A percentile compares a stretch with the other conserved stretches of the same genome.
Evolutionary conservation across 2,797 vertebrate genomes (phyloP).

Genomic region (Tadarida brasiliensis): DNA sequence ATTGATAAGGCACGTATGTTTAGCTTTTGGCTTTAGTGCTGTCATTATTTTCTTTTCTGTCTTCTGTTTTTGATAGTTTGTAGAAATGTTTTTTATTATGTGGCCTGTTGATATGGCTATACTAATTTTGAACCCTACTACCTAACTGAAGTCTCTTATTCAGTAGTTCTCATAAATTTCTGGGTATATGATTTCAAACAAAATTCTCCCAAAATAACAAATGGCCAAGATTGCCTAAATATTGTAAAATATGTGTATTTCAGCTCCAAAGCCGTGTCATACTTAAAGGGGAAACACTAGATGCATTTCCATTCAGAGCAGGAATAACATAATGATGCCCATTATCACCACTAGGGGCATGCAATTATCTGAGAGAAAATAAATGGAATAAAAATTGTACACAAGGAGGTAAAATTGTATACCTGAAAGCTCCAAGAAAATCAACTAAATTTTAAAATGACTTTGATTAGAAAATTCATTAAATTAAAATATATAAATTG

Average conservation of each 20-base stretch:
- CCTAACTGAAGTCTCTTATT: neutral
- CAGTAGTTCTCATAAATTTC: neutral
- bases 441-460: neutral
- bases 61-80: neutral
- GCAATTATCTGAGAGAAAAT: neutral
- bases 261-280: neutral
- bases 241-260: neutral
- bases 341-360: neutral
- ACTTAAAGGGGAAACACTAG: neutral
- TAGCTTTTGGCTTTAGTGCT: neutral
- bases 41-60: neutral
- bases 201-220: slow-evolving; percentile 3
- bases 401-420: neutral
- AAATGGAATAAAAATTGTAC: neutral
- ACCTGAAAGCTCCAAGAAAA: neutral
- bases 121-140: neutral
- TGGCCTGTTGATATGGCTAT: neutral
- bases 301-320: neutral
- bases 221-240: neutral
- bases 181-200: neutral
- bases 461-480: neutral
- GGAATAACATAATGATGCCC: neutral
- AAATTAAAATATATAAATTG: slow-evolving; percentile 34
- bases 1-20: neutral
- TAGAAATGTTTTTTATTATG: neutral